A percentile compares a stretch with the other conserved stretches of the same genome.
phyloP scores from a whole-genome alignment of 2,797 vertebrate species.

The Anableps anableps region DNA sequence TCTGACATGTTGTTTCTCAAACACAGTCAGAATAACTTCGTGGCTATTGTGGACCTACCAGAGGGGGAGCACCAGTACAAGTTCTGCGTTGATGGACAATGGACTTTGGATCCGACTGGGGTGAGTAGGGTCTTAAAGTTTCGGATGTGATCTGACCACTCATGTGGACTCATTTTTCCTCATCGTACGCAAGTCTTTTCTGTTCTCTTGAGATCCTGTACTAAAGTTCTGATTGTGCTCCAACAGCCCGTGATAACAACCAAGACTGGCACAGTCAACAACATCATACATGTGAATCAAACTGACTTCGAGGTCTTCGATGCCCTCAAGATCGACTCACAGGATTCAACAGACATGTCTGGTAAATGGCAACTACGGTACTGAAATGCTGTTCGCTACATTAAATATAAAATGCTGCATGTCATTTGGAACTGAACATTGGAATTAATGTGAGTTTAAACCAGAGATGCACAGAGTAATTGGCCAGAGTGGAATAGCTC shows the following conservation, averaged over 20 bases:
- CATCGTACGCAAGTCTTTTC: background rate
- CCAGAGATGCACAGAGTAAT: background rate
- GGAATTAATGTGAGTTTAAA: background rate
- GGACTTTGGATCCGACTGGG: conserved; percentile 93
- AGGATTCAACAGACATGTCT: conserved; percentile 90
- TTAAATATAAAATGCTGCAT: background rate
- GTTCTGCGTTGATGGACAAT: conserved; percentile 95
- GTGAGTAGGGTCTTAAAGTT: conserved; percentile 69
- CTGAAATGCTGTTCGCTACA: background rate
- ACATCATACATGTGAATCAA: conserved; percentile 93
- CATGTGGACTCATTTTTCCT: background rate
- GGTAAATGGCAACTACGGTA: conserved; percentile 74
- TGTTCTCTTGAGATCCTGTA: background rate
- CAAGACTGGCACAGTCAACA: conserved; percentile 94
- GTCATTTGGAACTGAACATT: background rate
- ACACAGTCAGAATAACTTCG: conserved; percentile 94
- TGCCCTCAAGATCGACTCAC: conserved; percentile 94
- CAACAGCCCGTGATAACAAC: conserved; percentile 88
- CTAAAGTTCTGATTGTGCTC: background rate
- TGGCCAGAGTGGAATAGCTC: background rate
- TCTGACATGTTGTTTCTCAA: conserved; percentile 18
- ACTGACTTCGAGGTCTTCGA: conserved; percentile 99
- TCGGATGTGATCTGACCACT: no score
- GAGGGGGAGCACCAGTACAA: conserved; percentile 99
- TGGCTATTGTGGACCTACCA: conserved; percentile 93